Conservation (phyloP, 1,140 invertebrate species). For the Pseudomyrmex pallidus region DNA sequence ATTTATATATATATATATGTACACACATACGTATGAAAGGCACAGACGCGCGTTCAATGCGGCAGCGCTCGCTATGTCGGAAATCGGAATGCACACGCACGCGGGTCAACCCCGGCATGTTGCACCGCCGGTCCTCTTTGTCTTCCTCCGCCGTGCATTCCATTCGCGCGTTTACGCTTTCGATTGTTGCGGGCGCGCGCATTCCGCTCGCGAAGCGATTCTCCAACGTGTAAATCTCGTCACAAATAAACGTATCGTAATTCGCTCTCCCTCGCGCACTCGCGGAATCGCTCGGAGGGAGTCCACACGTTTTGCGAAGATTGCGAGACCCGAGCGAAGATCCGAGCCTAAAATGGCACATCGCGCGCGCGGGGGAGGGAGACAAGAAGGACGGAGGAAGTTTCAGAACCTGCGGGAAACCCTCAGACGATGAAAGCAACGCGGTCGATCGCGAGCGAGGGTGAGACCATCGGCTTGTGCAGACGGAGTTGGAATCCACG, state of each 20-base stretch:
- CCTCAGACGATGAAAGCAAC: slow-evolving; percentile 31
- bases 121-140: neutral
- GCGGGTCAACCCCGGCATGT: slow-evolving; percentile 14
- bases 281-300: neutral
- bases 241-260: slow-evolving; percentile 16
- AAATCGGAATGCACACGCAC: slow-evolving; percentile 44
- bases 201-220: neutral
- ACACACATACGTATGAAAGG: neutral
- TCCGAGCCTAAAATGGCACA: slow-evolving; percentile 32
- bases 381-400: neutral
- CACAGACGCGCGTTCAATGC: slow-evolving; percentile 1
- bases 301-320: neutral
- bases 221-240: slow-evolving; percentile 12
- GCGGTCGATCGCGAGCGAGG: slow-evolving; percentile 55
- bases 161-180: neutral
- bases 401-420: slow-evolving; percentile 26
- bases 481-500: slow-evolving; percentile 57
- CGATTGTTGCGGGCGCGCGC: slow-evolving; percentile 16
- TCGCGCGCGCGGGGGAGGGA: neutral
- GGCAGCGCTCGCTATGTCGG: slow-evolving; percentile 10
- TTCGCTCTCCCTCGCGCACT: neutral
- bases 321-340: slow-evolving; percentile 2
- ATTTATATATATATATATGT: no score
- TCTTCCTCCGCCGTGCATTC: slow-evolving; percentile 16
- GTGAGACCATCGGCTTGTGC: slow-evolving; percentile 56